Evolutionary conservation across 2,888 invertebrate species (phyloP).

Genomic region (Bombylius discolor): DNA sequence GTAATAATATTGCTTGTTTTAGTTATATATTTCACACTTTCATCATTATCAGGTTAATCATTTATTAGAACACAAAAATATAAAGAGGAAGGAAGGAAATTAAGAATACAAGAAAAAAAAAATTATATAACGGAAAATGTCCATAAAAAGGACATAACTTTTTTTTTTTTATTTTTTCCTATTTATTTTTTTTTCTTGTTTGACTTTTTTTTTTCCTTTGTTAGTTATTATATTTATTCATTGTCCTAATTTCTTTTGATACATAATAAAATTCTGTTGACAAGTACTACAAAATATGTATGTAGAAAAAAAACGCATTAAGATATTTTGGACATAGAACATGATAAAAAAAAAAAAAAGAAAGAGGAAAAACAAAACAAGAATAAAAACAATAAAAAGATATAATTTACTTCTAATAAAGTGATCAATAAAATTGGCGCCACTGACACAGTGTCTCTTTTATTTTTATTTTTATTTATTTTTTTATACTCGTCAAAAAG

Average conservation of each 20-base stretch:
- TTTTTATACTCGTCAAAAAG: too few relatives aligned
- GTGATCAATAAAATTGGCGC: constrained; percentile 7
- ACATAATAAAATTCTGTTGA: background rate
- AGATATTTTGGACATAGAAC: too few relatives aligned
- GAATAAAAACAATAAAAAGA: background rate
- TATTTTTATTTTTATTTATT: too few relatives aligned
- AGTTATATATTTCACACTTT: background rate
- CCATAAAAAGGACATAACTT: too few relatives aligned
- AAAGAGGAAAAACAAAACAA: background rate
- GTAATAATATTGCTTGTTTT: too few relatives aligned
- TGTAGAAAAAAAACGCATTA: too few relatives aligned
- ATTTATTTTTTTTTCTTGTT: too few relatives aligned
- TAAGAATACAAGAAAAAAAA: background rate
- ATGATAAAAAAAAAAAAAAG: background rate
- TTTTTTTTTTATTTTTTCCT: too few relatives aligned
- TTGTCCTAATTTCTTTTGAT: background rate
- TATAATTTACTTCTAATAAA: background rate
- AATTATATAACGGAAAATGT: background rate
- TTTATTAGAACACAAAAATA: background rate
- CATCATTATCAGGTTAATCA: background rate
- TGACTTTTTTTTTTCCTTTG: background rate
- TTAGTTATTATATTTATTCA: background rate
- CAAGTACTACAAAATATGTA: background rate
- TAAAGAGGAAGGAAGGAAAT: background rate
- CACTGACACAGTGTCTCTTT: background rate